Evolutionary conservation across 2,113 vertebrate species (phyloP), one percentile per base, ranked within the genome.

Genomic region (Pao palembangensis): DNA sequence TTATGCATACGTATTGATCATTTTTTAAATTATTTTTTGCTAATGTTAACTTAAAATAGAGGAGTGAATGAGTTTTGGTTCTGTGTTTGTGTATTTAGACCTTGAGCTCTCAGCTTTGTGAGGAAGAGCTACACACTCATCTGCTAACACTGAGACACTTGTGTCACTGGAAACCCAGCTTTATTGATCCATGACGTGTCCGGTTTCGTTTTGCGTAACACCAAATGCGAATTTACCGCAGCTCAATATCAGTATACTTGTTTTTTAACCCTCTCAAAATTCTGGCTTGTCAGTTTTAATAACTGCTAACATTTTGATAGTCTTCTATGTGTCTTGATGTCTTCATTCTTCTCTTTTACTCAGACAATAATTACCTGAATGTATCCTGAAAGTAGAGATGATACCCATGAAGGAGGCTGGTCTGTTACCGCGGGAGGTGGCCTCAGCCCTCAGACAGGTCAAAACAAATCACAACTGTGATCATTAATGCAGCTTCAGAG

Each of bases 91-190:
- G 50, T 44, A 17, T 34, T 18, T 13, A 63, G 60, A 69, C 75
- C 62, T 64, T 67, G 61, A 68, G 55, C 55, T 64, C 21, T 52
- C 57, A n/a, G 25, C 13, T 47, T 62, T 62, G 38, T 41, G 48
- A 73, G 43, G 2, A 13, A 47, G 34, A 49, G 52, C 20, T 21
- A 61, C 66, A 84, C 73, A 80, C 56, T 10, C 14, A 44, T 43
- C 78, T 77, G 72, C 75, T 85, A 63, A 83, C 81, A 71, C 55
- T 70, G 58, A 58, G 48, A 49, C 49, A 51, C 53, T 25, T 19
- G 60, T 76, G 77, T 66, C 52, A 53, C 46, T 53, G 31, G 66
- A 69, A 76, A 64, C 51, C 17, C 14, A 15, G 16, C 28, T 28
- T 12, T 67, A 47, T 58, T 55, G 49, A 65, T 44, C 16, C 8